A percentile compares a stretch with the other conserved stretches of the same genome.
phyloP scores from a whole-genome alignment of 2,888 invertebrate species.

The Panorpa germanica region DNA sequence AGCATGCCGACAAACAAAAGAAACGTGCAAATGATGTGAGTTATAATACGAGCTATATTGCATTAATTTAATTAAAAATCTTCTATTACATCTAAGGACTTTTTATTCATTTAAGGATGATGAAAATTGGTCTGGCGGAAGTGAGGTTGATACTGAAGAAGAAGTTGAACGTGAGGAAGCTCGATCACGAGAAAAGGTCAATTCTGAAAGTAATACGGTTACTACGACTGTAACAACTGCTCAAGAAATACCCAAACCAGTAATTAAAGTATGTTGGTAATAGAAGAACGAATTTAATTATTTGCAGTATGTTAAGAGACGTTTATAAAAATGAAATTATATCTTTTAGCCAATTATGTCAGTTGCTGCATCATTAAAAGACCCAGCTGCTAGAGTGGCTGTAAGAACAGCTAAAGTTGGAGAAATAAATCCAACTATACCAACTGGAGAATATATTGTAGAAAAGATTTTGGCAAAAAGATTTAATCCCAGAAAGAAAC shows the following conservation, averaged over 20 bases:
- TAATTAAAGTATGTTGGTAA: no score
- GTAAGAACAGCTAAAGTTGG: slow-evolving; percentile 16
- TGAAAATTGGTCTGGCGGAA: slow-evolving; percentile 20
- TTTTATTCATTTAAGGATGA: slow-evolving; percentile 1
- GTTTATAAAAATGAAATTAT: neutral
- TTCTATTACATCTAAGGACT: no score
- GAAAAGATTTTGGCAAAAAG: slow-evolving; percentile 73
- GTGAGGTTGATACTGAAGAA: slow-evolving; percentile 15
- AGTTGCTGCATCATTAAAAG: slow-evolving; percentile 28
- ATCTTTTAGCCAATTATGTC: neutral
- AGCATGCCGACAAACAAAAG: no score
- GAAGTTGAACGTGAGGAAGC: slow-evolving; percentile 12
- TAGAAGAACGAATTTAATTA: no score
- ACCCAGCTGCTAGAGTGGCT: slow-evolving; percentile 29
- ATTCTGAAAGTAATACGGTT: no score
- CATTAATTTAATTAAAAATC: no score
- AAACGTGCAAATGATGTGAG: no score
- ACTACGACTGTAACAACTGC: no score
- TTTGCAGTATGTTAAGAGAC: neutral
- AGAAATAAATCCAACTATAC: slow-evolving; percentile 20
- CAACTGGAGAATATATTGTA: slow-evolving; percentile 49
- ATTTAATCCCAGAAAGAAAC: slow-evolving; percentile 57
- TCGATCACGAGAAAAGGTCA: no score
- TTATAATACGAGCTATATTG: no score
- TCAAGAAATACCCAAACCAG: no score